Conservation (phyloP, 2,113 vertebrate species). For the Nicator chloris region DNA sequence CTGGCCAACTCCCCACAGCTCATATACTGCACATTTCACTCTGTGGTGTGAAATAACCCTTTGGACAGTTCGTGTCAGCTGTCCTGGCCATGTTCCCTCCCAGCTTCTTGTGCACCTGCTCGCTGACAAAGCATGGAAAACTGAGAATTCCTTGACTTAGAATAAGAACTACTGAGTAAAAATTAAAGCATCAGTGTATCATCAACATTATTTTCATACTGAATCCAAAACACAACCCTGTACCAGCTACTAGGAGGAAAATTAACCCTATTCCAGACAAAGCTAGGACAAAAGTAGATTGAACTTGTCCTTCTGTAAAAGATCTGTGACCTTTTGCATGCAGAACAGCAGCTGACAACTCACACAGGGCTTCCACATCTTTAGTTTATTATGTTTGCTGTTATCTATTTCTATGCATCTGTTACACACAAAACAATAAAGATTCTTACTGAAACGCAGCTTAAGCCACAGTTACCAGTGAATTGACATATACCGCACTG, state of each 20-base stretch:
- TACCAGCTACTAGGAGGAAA: background rate
- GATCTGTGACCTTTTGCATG: background rate
- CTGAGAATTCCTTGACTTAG: background rate
- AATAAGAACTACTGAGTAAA: background rate
- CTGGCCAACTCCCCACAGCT: background rate
- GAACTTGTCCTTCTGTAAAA: background rate
- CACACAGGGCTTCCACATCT: background rate
- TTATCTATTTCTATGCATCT: background rate
- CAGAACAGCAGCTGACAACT: background rate
- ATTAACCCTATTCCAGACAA: background rate
- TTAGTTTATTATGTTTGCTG: background rate
- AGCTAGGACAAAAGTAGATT: background rate
- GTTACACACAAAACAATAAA: background rate
- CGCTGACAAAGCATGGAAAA: background rate
- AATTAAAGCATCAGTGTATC: background rate
- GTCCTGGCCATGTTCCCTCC: background rate
- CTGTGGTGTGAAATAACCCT: background rate
- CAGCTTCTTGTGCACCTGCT: background rate
- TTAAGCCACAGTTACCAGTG: fast-evolving
- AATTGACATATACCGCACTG: background rate
- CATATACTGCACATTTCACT: background rate
- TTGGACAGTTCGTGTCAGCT: background rate
- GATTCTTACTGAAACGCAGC: background rate
- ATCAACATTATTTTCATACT: background rate
- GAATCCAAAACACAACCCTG: background rate